These are phyloP conservation scores for Patella caerulea DNA, from an alignment of 2,888 invertebrate species.

Conservation along the genomic window DNA sequence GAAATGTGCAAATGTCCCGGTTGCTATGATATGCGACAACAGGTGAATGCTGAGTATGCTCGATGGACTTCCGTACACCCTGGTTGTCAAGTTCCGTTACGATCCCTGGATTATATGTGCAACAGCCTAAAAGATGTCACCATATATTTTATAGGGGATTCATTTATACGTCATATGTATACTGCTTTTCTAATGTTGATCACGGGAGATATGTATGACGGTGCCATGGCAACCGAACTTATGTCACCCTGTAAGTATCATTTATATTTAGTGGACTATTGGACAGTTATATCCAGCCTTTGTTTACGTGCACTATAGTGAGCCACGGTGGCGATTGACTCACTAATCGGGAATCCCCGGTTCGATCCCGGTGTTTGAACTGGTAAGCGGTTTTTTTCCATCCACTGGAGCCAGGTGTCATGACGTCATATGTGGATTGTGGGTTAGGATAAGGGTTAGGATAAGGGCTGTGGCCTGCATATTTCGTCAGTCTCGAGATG, in stretches of 20 bases:
- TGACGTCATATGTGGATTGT: too few species aligned
- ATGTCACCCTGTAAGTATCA: not conserved
- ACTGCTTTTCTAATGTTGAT: constrained; percentile 17
- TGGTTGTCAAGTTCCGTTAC: not conserved
- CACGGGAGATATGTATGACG: constrained; percentile 2
- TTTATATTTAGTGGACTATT: too few species aligned
- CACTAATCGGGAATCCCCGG: too few species aligned
- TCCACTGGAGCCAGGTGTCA: too few species aligned
- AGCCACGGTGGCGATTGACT: too few species aligned
- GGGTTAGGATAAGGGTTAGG: too few species aligned
- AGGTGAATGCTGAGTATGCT: constrained; percentile 5
- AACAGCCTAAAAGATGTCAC: constrained; percentile 6
- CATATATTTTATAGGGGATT: constrained; percentile 14
- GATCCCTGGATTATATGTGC: constrained; percentile 4
- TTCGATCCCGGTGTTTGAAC: not conserved
- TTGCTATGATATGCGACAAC: not conserved
- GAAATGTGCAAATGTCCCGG: constrained; percentile 10
- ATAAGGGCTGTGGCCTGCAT: too few species aligned
- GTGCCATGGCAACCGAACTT: not conserved
- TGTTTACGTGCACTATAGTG: too few species aligned
- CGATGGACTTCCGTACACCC: not conserved
- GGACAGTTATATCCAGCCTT: too few species aligned
- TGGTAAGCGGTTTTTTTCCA: not conserved
- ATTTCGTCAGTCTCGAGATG: too few species aligned
- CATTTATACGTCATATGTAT: constrained; percentile 15